phyloP scores from a whole-genome alignment of 2,113 vertebrate genomes.

The Caranx melampygus region DNA sequence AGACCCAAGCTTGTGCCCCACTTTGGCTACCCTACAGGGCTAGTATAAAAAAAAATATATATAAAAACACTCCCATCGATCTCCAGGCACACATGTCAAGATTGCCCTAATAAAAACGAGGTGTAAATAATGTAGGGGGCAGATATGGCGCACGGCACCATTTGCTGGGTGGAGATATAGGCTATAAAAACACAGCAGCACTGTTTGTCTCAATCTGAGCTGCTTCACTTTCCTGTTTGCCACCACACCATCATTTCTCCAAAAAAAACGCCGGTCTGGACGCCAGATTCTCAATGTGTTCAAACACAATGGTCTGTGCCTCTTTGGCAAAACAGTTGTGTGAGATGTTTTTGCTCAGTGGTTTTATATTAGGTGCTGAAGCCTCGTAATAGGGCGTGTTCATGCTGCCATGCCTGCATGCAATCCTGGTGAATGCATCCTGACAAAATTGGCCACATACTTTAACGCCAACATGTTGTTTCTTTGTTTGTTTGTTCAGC shows the following conservation, averaged over 20 bases:
- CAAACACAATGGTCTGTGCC: conserved; percentile 28
- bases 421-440: not conserved
- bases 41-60: conserved; percentile 32
- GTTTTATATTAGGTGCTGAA: not conserved
- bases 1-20: conserved; percentile 55
- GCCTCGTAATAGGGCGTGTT: not conserved
- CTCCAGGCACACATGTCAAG: conserved; percentile 74
- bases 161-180: conserved; percentile 73
- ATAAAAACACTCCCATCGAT: conserved; percentile 70
- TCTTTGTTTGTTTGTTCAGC: not conserved
- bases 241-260: conserved; percentile 17
- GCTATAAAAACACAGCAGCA: conserved; percentile 74
- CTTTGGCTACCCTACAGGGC: conserved; percentile 62
- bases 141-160: conserved; percentile 64
- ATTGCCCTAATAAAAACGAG: conserved; percentile 77
- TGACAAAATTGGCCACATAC: no score
- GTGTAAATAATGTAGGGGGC: conserved; percentile 77
- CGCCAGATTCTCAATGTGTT: conserved; percentile 38
- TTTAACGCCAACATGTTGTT: not conserved
- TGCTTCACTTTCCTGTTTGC: conserved; percentile 45
- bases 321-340: conserved; percentile 15
- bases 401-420: not conserved
- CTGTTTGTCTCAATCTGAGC: conserved; percentile 75
- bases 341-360: not conserved
- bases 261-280: conserved; percentile 3